These are phyloP conservation scores for Phoeniculus purpureus DNA, from an alignment of 2,797 vertebrate genomes.

Conservation along the genomic window DNA sequence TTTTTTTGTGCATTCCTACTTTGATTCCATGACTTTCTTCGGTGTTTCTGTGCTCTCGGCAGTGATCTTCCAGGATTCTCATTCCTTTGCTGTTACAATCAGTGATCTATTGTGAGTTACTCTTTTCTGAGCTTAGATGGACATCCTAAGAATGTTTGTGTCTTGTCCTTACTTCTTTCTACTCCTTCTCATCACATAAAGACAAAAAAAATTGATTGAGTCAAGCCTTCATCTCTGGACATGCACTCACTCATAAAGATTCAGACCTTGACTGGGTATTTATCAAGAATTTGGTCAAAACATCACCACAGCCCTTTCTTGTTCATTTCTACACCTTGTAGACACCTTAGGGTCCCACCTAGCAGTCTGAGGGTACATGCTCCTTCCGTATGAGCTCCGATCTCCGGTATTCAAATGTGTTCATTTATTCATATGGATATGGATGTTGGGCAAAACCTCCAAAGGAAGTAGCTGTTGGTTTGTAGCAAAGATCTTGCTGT, in stretches of 20 bases:
- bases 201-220: background rate
- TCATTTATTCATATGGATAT: background rate
- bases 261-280: background rate
- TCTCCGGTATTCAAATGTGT: background rate
- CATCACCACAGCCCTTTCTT: background rate
- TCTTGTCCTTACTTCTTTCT: background rate
- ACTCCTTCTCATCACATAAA: background rate
- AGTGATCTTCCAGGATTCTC: background rate
- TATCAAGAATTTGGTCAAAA: background rate
- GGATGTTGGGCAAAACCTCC: background rate
- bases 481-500: background rate
- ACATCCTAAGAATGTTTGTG: background rate
- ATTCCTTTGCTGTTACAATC: background rate
- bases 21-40: background rate
- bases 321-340: rapidly evolving
- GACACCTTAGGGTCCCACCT: background rate
- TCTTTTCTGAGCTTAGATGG: background rate
- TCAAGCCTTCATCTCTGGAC: background rate
- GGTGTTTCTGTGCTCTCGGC: background rate
- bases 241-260: background rate
- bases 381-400: background rate
- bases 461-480: background rate
- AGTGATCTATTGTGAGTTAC: background rate
- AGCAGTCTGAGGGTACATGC: background rate
- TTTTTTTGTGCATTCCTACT: background rate